These are phyloP conservation scores for Paraescarpia echinospica DNA, from an alignment of 1,140 invertebrate genomes.

Conservation along the genomic window DNA sequence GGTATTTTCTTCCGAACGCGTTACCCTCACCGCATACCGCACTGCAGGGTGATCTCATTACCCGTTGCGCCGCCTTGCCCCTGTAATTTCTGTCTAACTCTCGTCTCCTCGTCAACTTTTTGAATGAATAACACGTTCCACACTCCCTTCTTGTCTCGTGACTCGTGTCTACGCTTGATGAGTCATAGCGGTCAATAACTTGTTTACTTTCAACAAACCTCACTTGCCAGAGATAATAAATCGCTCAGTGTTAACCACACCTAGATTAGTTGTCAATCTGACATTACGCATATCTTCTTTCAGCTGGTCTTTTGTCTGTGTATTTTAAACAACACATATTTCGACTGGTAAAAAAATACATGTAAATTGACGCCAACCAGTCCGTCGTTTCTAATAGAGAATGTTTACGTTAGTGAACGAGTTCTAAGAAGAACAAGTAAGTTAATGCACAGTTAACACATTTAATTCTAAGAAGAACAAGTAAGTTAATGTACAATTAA, in stretches of 20 bases:
- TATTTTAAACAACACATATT: not conserved
- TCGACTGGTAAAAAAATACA: not conserved
- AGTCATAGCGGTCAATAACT: not conserved
- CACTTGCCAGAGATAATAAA: not conserved
- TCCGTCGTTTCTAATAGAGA: not conserved
- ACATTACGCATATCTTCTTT: not conserved
- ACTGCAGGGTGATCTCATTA: not conserved
- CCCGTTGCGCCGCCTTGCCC: not conserved
- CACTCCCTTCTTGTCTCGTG: not conserved
- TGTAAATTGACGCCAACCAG: not conserved
- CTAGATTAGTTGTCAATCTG: not conserved
- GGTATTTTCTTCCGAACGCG: not conserved
- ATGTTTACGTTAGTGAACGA: not conserved
- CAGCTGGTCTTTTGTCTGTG: not conserved
- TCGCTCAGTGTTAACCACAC: not conserved
- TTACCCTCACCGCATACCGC: not conserved
- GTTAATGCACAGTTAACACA: not conserved
- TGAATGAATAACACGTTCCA: not conserved
- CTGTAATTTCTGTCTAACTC: not conserved
- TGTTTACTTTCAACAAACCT: not conserved
- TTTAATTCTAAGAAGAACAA: not conserved
- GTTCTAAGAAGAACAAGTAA: not conserved
- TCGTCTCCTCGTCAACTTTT: not conserved
- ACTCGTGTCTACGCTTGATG: not conserved
- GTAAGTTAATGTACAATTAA: not conserved